Percentiles rank a stretch among this genome's conserved stretches.
Conservation (phyloP, 2,888 invertebrate species). For the Corbicula japonica region DNA sequence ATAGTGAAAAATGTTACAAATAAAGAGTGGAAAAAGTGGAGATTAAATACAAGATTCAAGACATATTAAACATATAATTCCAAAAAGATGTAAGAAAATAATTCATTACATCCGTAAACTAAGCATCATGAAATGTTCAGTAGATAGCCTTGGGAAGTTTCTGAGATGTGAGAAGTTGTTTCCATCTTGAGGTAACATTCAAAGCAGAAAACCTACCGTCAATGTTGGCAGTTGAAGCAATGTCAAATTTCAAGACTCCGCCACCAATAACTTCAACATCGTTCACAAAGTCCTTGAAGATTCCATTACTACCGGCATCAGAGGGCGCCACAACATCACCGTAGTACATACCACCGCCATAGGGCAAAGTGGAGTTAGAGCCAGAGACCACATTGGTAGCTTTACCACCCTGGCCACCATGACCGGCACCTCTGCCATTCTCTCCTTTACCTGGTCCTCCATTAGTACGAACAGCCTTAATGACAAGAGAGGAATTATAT, state of each 20-base stretch:
- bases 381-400: constrained; percentile 17
- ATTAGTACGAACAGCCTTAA: constrained; percentile 58
- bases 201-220: constrained; percentile 74
- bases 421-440: constrained; percentile 74
- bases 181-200: too few species aligned
- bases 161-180: too few species aligned
- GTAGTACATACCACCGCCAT: constrained; percentile 70
- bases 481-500: not conserved
- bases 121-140: not conserved
- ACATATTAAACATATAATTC: too few species aligned
- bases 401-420: constrained; percentile 77
- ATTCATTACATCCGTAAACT: too few species aligned
- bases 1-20: too few species aligned
- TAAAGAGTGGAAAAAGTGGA: too few species aligned
- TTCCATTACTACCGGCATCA: constrained; percentile 68
- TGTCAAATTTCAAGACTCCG: constrained; percentile 72
- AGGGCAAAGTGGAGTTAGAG: not conserved
- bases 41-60: too few species aligned
- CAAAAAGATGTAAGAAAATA: not conserved
- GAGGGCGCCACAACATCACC: constrained; percentile 64
- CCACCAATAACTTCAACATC: constrained; percentile 63
- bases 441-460: constrained; percentile 68
- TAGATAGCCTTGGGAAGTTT: too few species aligned
- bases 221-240: constrained; percentile 56
- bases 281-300: constrained; percentile 42